Evolutionary conservation across 1,140 invertebrate species (phyloP).

Genomic region (Caenorhabditis inopinata): DNA sequence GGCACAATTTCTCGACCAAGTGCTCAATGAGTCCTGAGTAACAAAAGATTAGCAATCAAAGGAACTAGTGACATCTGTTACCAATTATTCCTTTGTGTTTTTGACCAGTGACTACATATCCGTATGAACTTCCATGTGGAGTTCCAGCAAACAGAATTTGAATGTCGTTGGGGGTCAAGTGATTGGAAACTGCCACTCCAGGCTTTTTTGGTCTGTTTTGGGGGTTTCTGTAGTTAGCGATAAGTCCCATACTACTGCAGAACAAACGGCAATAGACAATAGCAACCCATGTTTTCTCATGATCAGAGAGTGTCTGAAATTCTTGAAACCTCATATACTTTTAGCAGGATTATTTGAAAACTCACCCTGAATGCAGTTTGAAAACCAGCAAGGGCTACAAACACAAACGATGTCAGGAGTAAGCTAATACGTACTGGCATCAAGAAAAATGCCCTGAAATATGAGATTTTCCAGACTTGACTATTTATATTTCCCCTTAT

Average conservation of each 20-base stretch:
- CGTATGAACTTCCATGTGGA: constrained; percentile 28
- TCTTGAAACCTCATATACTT: background rate
- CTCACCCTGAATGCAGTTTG: constrained; percentile 30
- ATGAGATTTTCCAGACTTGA: no score
- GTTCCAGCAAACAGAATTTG: constrained; percentile 46
- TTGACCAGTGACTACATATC: constrained; percentile 47
- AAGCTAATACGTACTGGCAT: constrained; percentile 31
- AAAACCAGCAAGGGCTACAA: constrained; percentile 36
- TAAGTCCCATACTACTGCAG: constrained; percentile 11
- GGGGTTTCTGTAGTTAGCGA: background rate
- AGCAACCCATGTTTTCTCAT: constrained; percentile 42
- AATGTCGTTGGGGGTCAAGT: constrained; percentile 47
- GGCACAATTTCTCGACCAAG: constrained; percentile 26
- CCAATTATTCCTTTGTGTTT: constrained; percentile 49
- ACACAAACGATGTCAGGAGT: constrained; percentile 35
- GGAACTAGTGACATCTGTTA: background rate
- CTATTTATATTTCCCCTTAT: no score
- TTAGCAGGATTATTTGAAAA: no score
- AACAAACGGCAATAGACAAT: constrained; percentile 37
- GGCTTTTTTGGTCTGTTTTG: constrained; percentile 43
- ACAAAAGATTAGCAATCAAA: background rate
- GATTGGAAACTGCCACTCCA: constrained; percentile 47
- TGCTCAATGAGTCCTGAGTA: constrained; percentile 43
- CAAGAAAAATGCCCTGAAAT: constrained; percentile 26
- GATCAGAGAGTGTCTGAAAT: constrained; percentile 32